Conservation (phyloP, 2,888 invertebrate species). For the Dryadula phaetusa region DNA sequence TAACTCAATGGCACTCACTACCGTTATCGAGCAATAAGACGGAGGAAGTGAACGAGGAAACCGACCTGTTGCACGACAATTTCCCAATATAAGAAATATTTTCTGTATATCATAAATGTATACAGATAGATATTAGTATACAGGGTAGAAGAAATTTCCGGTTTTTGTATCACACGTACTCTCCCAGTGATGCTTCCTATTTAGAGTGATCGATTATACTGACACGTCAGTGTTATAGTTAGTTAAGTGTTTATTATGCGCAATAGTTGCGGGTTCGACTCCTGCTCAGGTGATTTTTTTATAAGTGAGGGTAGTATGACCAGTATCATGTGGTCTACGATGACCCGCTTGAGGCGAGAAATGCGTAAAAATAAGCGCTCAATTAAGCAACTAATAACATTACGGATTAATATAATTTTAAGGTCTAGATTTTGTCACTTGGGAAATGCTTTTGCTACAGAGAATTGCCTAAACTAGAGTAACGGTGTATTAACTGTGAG, state of each 20-base stretch:
- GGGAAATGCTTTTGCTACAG: not conserved
- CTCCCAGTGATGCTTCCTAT: slow-evolving; percentile 21
- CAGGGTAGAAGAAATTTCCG: slow-evolving; percentile 35
- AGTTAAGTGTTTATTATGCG: not conserved
- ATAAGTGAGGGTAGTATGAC: too few relatives aligned
- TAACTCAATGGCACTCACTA: slow-evolving; percentile 27
- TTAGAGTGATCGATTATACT: slow-evolving; percentile 19
- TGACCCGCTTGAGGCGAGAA: not conserved
- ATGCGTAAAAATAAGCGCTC: not conserved
- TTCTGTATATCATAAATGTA: slow-evolving; percentile 38
- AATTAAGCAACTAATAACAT: not conserved
- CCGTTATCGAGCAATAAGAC: slow-evolving; percentile 40
- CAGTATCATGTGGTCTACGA: too few relatives aligned
- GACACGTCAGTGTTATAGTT: not conserved
- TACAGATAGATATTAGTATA: slow-evolving; percentile 14
- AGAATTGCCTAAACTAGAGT: slow-evolving; percentile 9
- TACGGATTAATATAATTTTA: not conserved
- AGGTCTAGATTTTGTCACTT: not conserved
- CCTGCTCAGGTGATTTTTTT: not conserved
- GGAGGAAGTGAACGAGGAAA: slow-evolving; percentile 54
- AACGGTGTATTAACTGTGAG: slow-evolving; percentile 19
- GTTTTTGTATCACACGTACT: slow-evolving; percentile 37
- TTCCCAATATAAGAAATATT: slow-evolving; percentile 51
- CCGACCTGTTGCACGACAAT: slow-evolving; percentile 49
- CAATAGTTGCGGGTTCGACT: not conserved